Base-by-base conservation (phyloP, 2,797 vertebrate genomes). In the Urocyon cinereoargenteus region DNA sequence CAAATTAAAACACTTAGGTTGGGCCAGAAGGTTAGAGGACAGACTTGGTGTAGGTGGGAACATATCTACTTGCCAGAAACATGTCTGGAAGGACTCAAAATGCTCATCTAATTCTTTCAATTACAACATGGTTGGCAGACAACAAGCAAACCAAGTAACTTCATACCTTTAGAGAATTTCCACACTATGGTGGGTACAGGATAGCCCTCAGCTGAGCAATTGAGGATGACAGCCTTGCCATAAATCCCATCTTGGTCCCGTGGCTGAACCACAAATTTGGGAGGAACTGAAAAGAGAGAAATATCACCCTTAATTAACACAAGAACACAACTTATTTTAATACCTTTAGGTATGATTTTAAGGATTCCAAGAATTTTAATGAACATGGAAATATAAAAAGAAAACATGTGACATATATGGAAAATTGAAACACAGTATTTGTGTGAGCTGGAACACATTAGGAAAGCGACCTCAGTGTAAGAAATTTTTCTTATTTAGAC, bases 151-250 rank as follows among this genome's bases (percentile, higher is more conserved):
- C 19, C 40, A 45, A 68, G n/a, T 2, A 24, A 40, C 79, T 2
- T 61, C 97, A 94, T 99, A 99, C 99, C 99, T 99, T 99, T 99
- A 0, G 99, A 99, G 98, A 99, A 99, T 93, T 99, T 99, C 99
- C 99, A 99, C 96, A 99, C 99, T 0, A 99, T 99, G 55, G 99
- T 99, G 45, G 99, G 99, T 18, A 99, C 99, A 9, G 99, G 99
- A 97, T 99, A 99, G 90, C 99, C 99, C 98, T 99, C 99, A 4
- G 99, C 99, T 0, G 99, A 99, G 98, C 99, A 99, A 98, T 99
- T 99, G 94, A 99, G 99, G 57, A 99, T 99, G 94, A 99, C 99
- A 0, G 99, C 99, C 98, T 99, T 99, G 79, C 99, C 99, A 16
- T 99, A 99, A 97, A 99, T 99, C 21, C 99, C 99, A 0, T 99